Base-by-base conservation (phyloP, 2,113 vertebrate genomes). In the Myrmophylax atrothorax region DNA sequence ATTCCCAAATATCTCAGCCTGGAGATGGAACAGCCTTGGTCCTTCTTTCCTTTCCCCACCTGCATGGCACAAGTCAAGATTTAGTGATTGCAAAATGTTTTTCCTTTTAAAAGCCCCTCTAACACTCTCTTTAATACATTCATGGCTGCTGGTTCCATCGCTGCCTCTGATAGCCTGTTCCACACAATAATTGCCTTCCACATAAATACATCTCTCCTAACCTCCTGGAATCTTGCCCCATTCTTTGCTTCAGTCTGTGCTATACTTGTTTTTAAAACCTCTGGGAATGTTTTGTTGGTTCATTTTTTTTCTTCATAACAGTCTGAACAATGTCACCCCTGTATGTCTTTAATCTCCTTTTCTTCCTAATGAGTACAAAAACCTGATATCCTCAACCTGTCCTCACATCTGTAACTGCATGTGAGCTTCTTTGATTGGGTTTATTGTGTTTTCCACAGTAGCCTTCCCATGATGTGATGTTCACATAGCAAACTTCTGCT, bases 351-450 rank as follows among this genome's bases (percentile, higher is more conserved):
- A 67, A 84, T 86, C 63, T 84, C 14, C 62, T 88, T 83, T 82
- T 88, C 86, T 75, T 82, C n/a, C 59, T 90, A 93, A 93, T 75
- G 63, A 89, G 53, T 86, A 72, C 47, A 77, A 84, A 52, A 91
- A 78, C 63, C 42, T 58, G 47, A 60, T 90, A 75, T 78, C 52
- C n/a, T 24, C 68, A 90, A 38, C 40, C 31, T 84, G 28, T 89
- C 64, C 52, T 68, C 49, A 50, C 33, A 84, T 72, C 58, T 89
- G 16, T 90, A 37, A 12, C 18, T 12, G 28, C 3, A 31, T 18
- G 6, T 59, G 26, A 87, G 46, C 31, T 53, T 29, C n/a, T 72
- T 44, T 58, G 37, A 74, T 49, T 75, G 26, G 60, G 20, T 70
- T 90, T 78, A 70, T 47, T 81, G 56, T 40, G 16, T 94, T 88